Evolutionary conservation across 2,797 vertebrate species (phyloP), one percentile per base, ranked within the genome.

Genomic region (Karalla daura): DNA sequence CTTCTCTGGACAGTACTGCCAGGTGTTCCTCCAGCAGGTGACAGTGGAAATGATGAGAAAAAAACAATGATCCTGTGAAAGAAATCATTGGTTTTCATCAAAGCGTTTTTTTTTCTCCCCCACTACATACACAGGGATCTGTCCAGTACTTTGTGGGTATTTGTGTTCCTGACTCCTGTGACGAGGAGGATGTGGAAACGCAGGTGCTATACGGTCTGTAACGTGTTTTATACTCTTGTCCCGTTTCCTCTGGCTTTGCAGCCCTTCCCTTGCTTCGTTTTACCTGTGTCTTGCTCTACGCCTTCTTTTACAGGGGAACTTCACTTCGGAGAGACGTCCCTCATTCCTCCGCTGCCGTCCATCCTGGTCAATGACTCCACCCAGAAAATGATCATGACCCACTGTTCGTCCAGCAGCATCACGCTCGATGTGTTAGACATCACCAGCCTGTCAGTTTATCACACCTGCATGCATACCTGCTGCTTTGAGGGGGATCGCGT

Each of bases 1-100:
- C 55, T 96, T 96, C 80, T 90, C 45, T 23, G 95, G 94, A 17
- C 92, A 86, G 60, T 96, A 96, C 81, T 96, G 95, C 86, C 94
- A 95, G 80, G 86, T 96, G 47, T 93, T 91, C 5, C 41, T 95
- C 5, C 87, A 67, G 51, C 94, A 95, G 95, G 95, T 96, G 83
- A 78, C 30, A 50, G n/a, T 14, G 37, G 37, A 41, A 36, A 1
- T 49, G 3, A 32, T 45, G 5, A 14, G 1, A 12, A 0, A 11
- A 36, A 54, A 3, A 6, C 15, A 25, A 58, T 7, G 0, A 5
- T n/a, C 4, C 3, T 39, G 21, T 54, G 8, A 7, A 17, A 61
- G 4, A 4, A 32, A 37, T 14, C 10, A 12, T 20, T 3, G 25
- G 40, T 74, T 37, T 6, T 60, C 5, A 41, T n/a, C 10, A 12